phyloP scores from a whole-genome alignment of 2,113 vertebrate species.

The Peromyscus polionotus region DNA sequence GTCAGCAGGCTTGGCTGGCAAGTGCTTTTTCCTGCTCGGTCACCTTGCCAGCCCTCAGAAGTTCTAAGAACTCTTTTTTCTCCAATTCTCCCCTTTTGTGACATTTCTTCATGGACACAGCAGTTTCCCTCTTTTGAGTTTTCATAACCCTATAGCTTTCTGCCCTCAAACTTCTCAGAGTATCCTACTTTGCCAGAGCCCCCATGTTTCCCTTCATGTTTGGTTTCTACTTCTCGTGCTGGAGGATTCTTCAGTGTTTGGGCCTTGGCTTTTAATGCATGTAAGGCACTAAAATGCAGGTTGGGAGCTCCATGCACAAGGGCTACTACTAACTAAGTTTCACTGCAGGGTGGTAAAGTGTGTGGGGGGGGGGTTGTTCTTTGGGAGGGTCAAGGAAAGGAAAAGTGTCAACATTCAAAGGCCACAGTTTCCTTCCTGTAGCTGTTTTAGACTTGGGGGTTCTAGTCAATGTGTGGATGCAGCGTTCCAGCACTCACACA shows the following conservation, averaged over 20 bases:
- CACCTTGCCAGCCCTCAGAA: not conserved
- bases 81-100: not conserved
- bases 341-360: not conserved
- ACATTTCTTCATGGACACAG: not conserved
- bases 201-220: constrained; percentile 37
- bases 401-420: not conserved
- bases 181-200: constrained; percentile 24
- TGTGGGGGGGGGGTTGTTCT: not conserved
- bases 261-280: not conserved
- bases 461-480: not conserved
- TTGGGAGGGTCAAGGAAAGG: not conserved
- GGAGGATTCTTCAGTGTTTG: not conserved
- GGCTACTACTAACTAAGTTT: not conserved
- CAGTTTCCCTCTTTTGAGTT: not conserved
- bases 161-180: not conserved
- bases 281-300: not conserved
- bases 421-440: not conserved
- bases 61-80: not conserved
- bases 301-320: not conserved
- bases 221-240: not conserved
- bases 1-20: not conserved
- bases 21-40: not conserved
- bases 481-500: not conserved
- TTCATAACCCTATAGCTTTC: not conserved
- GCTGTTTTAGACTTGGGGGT: not conserved